phyloP scores from a whole-genome alignment of 2,888 invertebrate genomes.

The Heliconius charithonia region DNA sequence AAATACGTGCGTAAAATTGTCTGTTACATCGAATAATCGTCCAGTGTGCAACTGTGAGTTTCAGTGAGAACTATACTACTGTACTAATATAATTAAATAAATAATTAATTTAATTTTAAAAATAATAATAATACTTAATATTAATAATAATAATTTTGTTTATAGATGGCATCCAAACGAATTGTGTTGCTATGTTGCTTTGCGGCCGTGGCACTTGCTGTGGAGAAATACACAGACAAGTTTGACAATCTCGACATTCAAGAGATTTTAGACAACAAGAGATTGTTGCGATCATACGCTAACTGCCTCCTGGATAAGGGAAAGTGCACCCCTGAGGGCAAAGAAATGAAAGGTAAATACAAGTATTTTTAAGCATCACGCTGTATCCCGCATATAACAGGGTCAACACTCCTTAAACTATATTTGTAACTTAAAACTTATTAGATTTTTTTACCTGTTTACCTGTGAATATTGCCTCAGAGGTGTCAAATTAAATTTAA shows the following conservation, averaged over 20 bases:
- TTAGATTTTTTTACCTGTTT: too few species aligned
- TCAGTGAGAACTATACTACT: background rate
- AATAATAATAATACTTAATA: background rate
- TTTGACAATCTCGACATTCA: slow-evolving; percentile 7
- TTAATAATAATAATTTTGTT: background rate
- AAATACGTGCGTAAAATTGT: slow-evolving; percentile 1
- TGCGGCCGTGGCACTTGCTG: background rate
- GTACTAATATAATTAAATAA: background rate
- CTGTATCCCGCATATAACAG: too few species aligned
- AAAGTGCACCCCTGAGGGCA: slow-evolving; percentile 18
- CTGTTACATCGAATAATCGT: background rate
- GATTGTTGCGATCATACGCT: background rate
- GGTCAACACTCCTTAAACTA: too few species aligned
- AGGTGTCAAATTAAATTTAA: background rate
- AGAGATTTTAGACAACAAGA: slow-evolving; percentile 8
- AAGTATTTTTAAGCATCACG: too few species aligned
- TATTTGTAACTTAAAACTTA: too few species aligned
- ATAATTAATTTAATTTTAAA: too few species aligned
- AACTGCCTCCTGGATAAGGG: background rate
- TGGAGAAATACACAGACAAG: slow-evolving; percentile 6
- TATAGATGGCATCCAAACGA: slow-evolving; percentile 6
- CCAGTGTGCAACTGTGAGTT: slow-evolving; percentile 12
- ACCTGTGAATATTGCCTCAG: background rate
- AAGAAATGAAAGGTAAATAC: background rate
- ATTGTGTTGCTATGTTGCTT: slow-evolving; percentile 2